These are phyloP conservation scores for Nesometra sesokonis DNA, from an alignment of 35 echinoderm and acorn worm genomes.

Conservation along the genomic window DNA sequence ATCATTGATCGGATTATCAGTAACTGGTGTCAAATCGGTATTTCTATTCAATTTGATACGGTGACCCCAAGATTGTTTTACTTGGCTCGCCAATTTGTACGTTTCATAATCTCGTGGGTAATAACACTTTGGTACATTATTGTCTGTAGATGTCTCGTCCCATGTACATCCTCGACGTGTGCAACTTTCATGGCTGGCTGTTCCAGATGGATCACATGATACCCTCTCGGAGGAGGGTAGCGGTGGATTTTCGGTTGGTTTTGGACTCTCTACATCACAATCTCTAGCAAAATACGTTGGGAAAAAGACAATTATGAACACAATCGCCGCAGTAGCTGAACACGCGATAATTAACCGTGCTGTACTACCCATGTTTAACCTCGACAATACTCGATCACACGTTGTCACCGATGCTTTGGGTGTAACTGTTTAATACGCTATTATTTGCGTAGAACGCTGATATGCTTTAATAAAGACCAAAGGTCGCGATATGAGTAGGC, in stretches of 20 bases:
- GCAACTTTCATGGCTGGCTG: conserved; percentile 22
- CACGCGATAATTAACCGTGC: too few relatives aligned
- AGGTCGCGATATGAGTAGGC: too few relatives aligned
- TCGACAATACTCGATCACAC: too few relatives aligned
- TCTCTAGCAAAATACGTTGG: conserved; percentile 6
- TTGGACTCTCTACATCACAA: too few relatives aligned
- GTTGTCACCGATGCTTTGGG: too few relatives aligned
- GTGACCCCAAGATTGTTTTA: conserved; percentile 26
- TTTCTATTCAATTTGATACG: conserved; percentile 25
- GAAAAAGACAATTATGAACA: conserved; percentile 12
- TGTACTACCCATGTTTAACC: too few relatives aligned
- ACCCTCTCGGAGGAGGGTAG: conserved; percentile 20
- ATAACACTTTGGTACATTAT: conserved; percentile 51
- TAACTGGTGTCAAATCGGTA: conserved; percentile 16
- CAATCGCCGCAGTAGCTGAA: not conserved
- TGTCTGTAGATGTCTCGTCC: not conserved
- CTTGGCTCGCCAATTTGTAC: conserved; percentile 37
- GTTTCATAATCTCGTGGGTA: conserved; percentile 48
- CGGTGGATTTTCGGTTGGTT: conserved; percentile 4
- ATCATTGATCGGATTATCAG: conserved; percentile 17
- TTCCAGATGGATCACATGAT: conserved; percentile 43
- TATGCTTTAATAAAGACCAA: too few relatives aligned
- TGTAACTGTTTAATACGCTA: too few relatives aligned
- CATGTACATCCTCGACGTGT: conserved; percentile 41
- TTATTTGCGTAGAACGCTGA: too few relatives aligned